phyloP scores from a whole-genome alignment of 2,797 vertebrate genomes.

The Picus viridis region DNA sequence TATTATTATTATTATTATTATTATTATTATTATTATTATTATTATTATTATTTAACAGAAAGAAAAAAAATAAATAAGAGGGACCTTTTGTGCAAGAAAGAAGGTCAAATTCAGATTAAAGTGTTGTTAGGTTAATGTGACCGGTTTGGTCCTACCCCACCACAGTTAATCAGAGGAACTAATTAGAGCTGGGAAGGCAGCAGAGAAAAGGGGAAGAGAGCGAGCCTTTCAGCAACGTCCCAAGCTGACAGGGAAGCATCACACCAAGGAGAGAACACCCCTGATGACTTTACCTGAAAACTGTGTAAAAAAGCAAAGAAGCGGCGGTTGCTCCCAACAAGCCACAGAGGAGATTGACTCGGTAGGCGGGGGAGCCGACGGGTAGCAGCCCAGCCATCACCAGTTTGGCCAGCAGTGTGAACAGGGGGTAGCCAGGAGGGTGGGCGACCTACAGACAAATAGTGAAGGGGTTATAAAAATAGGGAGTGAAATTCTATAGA shows the following conservation, averaged over 20 bases:
- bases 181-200: conserved; percentile 7
- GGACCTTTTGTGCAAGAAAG: conserved; percentile 25
- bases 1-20: conserved; percentile 15
- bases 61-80: background rate
- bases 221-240: background rate
- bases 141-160: no score
- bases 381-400: conserved; percentile 79
- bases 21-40: conserved; percentile 26
- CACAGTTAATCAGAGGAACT: conserved; percentile 55
- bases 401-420: conserved; percentile 88
- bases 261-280: background rate
- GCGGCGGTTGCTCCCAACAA: conserved; percentile 89
- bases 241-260: background rate
- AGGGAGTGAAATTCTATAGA: background rate
- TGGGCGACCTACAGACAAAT: conserved; percentile 88
- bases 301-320: conserved; percentile 88
- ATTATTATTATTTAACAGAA: conserved; percentile 49
- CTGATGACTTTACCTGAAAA: conserved; percentile 88
- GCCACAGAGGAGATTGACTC: conserved; percentile 88
- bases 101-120: conserved; percentile 64
- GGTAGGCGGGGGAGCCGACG: conserved; percentile 85
- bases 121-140: conserved; percentile 38
- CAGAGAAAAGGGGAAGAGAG: background rate
- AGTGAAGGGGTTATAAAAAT: background rate
- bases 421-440: conserved; percentile 96